Evolutionary conservation across 2,888 invertebrate species (phyloP), one percentile per base, ranked within the genome.

Genomic region (Sylvicola cinctus): DNA sequence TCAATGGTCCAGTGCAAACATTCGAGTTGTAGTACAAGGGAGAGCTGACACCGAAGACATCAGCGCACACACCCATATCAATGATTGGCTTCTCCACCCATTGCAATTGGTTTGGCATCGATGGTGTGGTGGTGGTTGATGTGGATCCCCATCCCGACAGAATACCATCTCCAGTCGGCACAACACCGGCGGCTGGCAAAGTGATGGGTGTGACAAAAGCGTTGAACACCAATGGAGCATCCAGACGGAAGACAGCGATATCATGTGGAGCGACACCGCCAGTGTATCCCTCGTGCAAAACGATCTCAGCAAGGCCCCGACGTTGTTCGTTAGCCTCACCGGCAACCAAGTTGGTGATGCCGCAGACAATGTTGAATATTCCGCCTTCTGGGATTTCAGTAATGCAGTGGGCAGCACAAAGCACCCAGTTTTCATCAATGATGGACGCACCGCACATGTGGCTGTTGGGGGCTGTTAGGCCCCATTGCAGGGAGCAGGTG

Each of bases 71-170:
- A 13, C 43, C 39, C 42, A 48, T 43, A 34, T 52, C 46, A 33
- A 54, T 29, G 16, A 55, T 50, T 30, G 54, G 54, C 45, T 55
- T 47, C 11, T 40, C 36, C 31, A 53, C 45, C 16, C 44, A 49
- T 35, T 54, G 51, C 4, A 56, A 44, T 0, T 45, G 46, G 20
- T 49, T 48, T 3, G 55, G 55, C 42, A 45, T 53, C 31, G 49
- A 39, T 17, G 54, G 54, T 8, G 45, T 46, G 2, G 47, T 41
- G 20, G 55, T 53, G 46, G 52, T 51, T 2, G 55, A 54, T 17
- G 49, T 52, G 37, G 53, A 40, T n/a, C 42, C 42, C 42, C 42
- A 42, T 11, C 42, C 42, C 23, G 33, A 41, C 7, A 41, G 23
- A 3, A 26, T 27, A 3, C 31, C 34, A 10, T 20, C 7, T 27